Evolutionary conservation across 2,113 vertebrate species (phyloP).

Genomic region (Brachyhypopomus occidentalis): DNA sequence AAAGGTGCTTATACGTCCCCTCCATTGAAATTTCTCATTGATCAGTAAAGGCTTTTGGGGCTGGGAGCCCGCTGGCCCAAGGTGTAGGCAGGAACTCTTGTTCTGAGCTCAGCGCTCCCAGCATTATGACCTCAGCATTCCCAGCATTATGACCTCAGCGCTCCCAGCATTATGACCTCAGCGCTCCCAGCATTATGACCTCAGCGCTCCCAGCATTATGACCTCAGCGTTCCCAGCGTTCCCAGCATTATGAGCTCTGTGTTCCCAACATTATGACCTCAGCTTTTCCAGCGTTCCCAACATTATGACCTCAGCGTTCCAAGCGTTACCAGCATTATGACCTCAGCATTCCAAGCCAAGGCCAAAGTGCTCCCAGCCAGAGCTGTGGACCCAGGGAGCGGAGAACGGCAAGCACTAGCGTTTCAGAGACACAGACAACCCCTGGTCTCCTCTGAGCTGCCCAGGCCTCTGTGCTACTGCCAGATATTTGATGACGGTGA

Average conservation of each 20-base stretch:
- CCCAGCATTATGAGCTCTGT: too few species aligned
- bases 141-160: too few species aligned
- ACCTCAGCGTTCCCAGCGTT: too few species aligned
- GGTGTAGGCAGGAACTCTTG: neutral
- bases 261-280: neutral
- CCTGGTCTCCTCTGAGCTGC: neutral
- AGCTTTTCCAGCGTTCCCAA: neutral
- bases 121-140: too few species aligned
- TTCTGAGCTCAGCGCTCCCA: neutral
- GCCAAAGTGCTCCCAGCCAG: neutral
- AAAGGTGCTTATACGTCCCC: neutral
- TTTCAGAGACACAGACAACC: neutral
- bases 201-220: too few species aligned
- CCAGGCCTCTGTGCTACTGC: slow-evolving; percentile 13
- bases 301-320: slow-evolving; percentile 8
- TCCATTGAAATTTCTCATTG: neutral
- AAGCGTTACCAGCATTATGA: neutral
- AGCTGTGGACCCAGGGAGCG: neutral
- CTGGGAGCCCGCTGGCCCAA: neutral
- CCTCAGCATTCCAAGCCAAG: neutral
- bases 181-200: too few species aligned
- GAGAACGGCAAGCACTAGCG: neutral
- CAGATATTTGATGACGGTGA: slow-evolving; percentile 5
- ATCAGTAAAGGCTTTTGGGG: slow-evolving; percentile 12
- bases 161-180: too few species aligned